phyloP scores from a whole-genome alignment of 2,888 invertebrate genomes.

The Amorpha juglandis region DNA sequence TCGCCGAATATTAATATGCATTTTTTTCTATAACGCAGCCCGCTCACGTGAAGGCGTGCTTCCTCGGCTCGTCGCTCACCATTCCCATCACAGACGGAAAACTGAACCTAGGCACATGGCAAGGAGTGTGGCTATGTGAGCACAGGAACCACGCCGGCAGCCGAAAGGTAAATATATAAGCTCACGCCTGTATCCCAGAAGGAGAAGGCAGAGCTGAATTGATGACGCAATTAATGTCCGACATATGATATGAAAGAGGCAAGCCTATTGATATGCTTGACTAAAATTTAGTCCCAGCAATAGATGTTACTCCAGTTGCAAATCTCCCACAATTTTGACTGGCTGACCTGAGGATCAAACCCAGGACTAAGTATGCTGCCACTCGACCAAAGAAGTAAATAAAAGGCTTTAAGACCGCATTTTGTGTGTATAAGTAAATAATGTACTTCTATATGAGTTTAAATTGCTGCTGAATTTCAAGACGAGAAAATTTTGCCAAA shows the following conservation, averaged over 20 bases:
- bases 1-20: conserved; percentile 7
- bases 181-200: neutral
- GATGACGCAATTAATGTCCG: neutral
- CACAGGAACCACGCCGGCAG: conserved; percentile 98
- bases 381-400: too few relatives aligned
- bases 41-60: conserved; percentile 98
- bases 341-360: too few relatives aligned
- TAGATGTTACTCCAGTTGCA: too few relatives aligned
- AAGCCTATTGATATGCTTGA: too few relatives aligned
- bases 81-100: conserved; percentile 98
- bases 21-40: conserved; percentile 86
- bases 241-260: neutral
- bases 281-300: too few relatives aligned
- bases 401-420: too few relatives aligned
- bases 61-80: conserved; percentile 96
- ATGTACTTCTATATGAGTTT: too few relatives aligned
- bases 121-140: conserved; percentile 99
- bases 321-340: too few relatives aligned
- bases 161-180: conserved; percentile 85
- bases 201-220: neutral
- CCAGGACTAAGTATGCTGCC: too few relatives aligned
- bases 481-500: too few relatives aligned
- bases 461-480: too few relatives aligned
- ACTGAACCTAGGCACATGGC: conserved; percentile 98
- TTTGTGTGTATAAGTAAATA: too few relatives aligned